phyloP scores from a whole-genome alignment of 2,888 invertebrate species.

The Sipunculus nudus region DNA sequence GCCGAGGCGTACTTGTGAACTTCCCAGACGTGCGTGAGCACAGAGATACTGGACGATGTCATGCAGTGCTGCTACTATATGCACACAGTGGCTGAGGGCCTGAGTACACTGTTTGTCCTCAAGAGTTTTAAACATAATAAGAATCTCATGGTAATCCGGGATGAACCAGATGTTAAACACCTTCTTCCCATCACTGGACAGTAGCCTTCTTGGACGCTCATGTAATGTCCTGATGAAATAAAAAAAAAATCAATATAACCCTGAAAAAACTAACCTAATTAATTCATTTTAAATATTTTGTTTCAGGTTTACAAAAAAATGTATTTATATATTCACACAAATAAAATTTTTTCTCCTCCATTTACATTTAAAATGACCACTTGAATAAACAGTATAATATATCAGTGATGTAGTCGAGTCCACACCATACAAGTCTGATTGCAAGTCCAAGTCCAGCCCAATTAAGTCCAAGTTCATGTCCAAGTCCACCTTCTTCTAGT shows the following conservation, averaged over 20 bases:
- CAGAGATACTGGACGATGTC: slow-evolving; percentile 65
- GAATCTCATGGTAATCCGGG: slow-evolving; percentile 61
- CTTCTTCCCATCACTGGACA: slow-evolving; percentile 57
- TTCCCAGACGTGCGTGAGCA: slow-evolving; percentile 61
- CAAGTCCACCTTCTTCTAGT: too few relatives aligned
- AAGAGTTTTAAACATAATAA: slow-evolving; percentile 60
- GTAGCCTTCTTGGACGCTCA: slow-evolving; percentile 56
- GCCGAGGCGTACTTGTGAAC: slow-evolving; percentile 53
- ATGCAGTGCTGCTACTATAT: slow-evolving; percentile 59
- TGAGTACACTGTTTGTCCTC: slow-evolving; percentile 50
- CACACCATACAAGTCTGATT: too few relatives aligned
- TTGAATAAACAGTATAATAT: too few relatives aligned
- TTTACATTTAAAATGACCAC: too few relatives aligned
- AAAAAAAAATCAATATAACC: too few relatives aligned
- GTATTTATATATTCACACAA: too few relatives aligned
- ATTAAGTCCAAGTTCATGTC: too few relatives aligned
- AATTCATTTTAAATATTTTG: background rate
- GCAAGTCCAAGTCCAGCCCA: too few relatives aligned
- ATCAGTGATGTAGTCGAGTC: too few relatives aligned
- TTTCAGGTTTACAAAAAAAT: too few relatives aligned
- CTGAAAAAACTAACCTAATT: too few relatives aligned
- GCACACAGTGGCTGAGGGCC: slow-evolving; percentile 50
- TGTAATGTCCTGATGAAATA: slow-evolving; percentile 45
- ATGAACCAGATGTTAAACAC: slow-evolving; percentile 66
- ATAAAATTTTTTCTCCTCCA: too few relatives aligned